phyloP scores from a whole-genome alignment of 2,888 invertebrate species.

The Meteorus cinctellus region DNA sequence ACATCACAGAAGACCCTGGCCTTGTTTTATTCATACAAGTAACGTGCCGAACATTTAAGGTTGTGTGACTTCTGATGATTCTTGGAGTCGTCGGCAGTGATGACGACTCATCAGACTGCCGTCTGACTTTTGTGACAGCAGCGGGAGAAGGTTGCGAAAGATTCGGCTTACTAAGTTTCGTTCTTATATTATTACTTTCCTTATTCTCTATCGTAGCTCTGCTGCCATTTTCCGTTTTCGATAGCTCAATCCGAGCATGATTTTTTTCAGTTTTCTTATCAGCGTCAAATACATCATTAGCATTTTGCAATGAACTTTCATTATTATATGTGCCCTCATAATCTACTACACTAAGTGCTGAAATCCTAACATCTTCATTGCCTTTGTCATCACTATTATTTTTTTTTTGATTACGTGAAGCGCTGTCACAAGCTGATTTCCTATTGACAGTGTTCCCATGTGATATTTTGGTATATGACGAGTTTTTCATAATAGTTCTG shows the following conservation, averaged over 20 bases:
- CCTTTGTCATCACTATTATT: slow-evolving; percentile 54
- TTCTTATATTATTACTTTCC: slow-evolving; percentile 48
- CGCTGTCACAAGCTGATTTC: slow-evolving; percentile 53
- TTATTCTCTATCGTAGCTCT: slow-evolving; percentile 37
- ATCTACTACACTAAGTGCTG: not conserved
- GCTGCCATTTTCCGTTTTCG: slow-evolving; percentile 42
- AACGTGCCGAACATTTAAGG: slow-evolving; percentile 61
- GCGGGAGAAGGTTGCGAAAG: slow-evolving; percentile 71
- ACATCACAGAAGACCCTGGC: slow-evolving; percentile 64
- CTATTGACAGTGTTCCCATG: slow-evolving; percentile 46
- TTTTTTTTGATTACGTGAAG: slow-evolving; percentile 52
- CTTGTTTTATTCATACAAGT: slow-evolving; percentile 56
- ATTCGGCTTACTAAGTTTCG: slow-evolving; percentile 45
- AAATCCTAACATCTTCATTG: slow-evolving; percentile 39
- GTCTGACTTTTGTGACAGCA: slow-evolving; percentile 71
- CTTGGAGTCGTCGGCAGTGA: slow-evolving; percentile 57
- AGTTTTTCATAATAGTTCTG: slow-evolving; percentile 59
- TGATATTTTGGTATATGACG: slow-evolving; percentile 49
- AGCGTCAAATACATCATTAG: slow-evolving; percentile 20
- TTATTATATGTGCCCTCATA: slow-evolving; percentile 30
- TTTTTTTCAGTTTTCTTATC: slow-evolving; percentile 37
- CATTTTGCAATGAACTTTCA: slow-evolving; percentile 16
- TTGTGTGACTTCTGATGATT: slow-evolving; percentile 68
- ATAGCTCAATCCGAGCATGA: slow-evolving; percentile 29
- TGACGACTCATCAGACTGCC: slow-evolving; percentile 33